Conservation (phyloP, 2,113 vertebrate genomes). For the Tylochromis polylepis region DNA sequence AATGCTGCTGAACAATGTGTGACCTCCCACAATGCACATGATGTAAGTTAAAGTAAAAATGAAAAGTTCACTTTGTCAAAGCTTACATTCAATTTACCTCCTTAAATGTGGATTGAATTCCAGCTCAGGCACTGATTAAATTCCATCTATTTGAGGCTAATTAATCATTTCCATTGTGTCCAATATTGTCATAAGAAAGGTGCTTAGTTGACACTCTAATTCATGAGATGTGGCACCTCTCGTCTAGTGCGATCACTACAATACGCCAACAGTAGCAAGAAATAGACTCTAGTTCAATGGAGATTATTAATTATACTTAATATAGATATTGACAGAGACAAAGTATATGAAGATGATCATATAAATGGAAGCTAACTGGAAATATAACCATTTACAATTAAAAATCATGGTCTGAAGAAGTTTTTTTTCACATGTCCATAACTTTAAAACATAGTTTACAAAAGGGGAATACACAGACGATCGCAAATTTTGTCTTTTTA, state of each 20-base stretch:
- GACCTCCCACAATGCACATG: constrained; percentile 36
- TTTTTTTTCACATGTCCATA: not conserved
- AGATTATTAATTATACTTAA: constrained; percentile 53
- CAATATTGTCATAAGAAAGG: constrained; percentile 65
- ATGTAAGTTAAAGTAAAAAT: constrained; percentile 23
- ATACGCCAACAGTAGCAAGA: constrained; percentile 52
- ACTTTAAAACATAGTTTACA: not conserved
- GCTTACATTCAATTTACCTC: constrained; percentile 10
- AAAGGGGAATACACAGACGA: not conserved
- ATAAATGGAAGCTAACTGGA: not conserved
- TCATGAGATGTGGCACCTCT: constrained; percentile 48
- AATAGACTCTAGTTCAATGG: constrained; percentile 24
- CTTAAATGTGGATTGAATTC: constrained; percentile 15
- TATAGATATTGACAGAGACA: constrained; percentile 25
- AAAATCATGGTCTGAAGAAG: not conserved
- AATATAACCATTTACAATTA: not conserved
- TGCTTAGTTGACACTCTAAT: constrained; percentile 70
- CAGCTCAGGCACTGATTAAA: constrained; percentile 46
- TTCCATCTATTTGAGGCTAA: constrained; percentile 56
- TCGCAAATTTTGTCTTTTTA: not conserved
- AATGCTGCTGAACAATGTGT: constrained; percentile 10
- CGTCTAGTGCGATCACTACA: constrained; percentile 42
- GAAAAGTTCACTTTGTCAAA: constrained; percentile 54
- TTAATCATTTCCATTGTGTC: constrained; percentile 65
- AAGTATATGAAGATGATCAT: not conserved